Conservation (phyloP, 1,140 invertebrate genomes). For the Trichonephila clavipes region DNA sequence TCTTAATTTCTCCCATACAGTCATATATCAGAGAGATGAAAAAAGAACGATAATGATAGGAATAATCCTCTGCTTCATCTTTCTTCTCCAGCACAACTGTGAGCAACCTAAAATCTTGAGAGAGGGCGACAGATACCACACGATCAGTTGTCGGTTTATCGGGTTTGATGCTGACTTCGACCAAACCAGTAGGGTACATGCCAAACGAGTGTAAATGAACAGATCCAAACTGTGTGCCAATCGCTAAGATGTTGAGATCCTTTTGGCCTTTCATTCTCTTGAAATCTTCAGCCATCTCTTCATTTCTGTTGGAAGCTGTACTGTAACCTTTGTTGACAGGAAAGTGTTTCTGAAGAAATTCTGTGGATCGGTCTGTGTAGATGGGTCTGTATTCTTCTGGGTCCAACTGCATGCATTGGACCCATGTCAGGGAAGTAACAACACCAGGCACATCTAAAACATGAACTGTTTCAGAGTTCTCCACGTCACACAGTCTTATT, state of each 20-base stretch:
- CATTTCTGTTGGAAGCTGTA: constrained; percentile 82
- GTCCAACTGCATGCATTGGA: constrained; percentile 77
- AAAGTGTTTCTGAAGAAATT: constrained; percentile 83
- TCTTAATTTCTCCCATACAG: constrained; percentile 86
- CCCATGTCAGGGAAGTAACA: constrained; percentile 84
- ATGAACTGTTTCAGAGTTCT: constrained; percentile 91
- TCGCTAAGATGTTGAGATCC: constrained; percentile 88
- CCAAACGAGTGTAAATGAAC: constrained; percentile 91
- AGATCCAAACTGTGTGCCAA: constrained; percentile 88
- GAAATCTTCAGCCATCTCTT: constrained; percentile 85
- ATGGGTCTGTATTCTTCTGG: constrained; percentile 60
- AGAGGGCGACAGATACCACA: constrained; percentile 78
- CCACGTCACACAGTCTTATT: constrained; percentile 87
- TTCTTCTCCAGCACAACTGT: constrained; percentile 70
- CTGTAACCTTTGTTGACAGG: constrained; percentile 84
- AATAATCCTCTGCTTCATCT: constrained; percentile 80
- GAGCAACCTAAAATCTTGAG: constrained; percentile 81
- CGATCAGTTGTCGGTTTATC: constrained; percentile 76
- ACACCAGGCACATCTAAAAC: constrained; percentile 83
- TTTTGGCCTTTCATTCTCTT: constrained; percentile 86
- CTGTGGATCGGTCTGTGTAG: constrained; percentile 81
- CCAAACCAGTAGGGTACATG: constrained; percentile 88
- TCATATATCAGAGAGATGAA: constrained; percentile 86
- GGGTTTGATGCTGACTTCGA: constrained; percentile 81
- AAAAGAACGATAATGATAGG: constrained; percentile 82